Evolutionary conservation across 2,113 vertebrate species (phyloP), one percentile per base, ranked within the genome.

Genomic region (Larimichthys polyactis): DNA sequence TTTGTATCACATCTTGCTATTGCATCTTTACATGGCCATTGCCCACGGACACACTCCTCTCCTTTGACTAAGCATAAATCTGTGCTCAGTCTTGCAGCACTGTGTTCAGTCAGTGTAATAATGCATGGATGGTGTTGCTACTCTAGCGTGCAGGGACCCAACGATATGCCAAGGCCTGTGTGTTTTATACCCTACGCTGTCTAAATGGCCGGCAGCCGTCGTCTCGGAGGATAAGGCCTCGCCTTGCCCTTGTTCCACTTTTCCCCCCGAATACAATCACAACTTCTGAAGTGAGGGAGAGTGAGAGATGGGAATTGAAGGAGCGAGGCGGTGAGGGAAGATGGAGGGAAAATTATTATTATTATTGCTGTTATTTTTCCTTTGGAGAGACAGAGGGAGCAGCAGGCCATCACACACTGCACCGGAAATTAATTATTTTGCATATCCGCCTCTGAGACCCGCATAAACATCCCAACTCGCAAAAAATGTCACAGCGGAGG

Each of bases 101-200:
- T 68, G 80, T 86, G 87, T 83, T 89, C 87, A 90, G 81, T 65
- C 77, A 55, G 80, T 76, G 87, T 83, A 63, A 88, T 91, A 89
- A 88, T 87, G 82, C 71, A 68, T 24, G 84, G 82, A 75, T 89
- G 88, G 84, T 84, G 86, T 86, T 82, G 79, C 84, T 85, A 75
- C 83, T 90, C 69, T 54, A 89, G 89, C 79, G 81, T 89, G 75
- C 81, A 78, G 79, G 74, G 87, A 79, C 64, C 20, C 79, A 70
- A 63, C 27, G 71, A 91, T 86, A 63, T 79, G 73, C 84, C 78
- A 82, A 81, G 80, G 81, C 81, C 80, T 82, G 69, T 75, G 86
- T 86, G 82, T 75, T 89, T 89, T 89, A 86, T 86, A 78, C 82
- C 78, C 73, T 43, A 16, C 22, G 29, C 80, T 87, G 84, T 75